Percentiles rank a stretch among this genome's conserved stretches.
phyloP scores from a whole-genome alignment of 2,113 vertebrate species.

The Eupsittula cactorum region DNA sequence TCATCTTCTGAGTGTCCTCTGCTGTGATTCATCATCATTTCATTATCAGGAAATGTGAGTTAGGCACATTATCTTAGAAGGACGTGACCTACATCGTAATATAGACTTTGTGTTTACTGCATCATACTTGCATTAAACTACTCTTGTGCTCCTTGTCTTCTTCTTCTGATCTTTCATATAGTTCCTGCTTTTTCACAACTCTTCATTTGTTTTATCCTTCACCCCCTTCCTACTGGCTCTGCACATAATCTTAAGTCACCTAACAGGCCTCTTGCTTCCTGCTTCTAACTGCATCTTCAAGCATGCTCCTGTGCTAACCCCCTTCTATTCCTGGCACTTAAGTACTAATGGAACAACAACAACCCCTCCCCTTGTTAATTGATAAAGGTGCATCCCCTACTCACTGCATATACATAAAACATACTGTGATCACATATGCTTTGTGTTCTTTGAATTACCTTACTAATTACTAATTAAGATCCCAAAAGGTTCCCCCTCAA shows the following conservation, averaged over 20 bases:
- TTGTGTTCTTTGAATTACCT: background rate
- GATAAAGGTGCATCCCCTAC: background rate
- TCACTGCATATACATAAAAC: background rate
- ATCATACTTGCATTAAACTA: background rate
- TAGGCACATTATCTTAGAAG: conserved; percentile 2
- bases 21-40: conserved; percentile 52
- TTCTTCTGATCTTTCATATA: conserved; percentile 18
- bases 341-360: background rate
- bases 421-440: background rate
- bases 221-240: background rate
- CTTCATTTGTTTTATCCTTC: background rate
- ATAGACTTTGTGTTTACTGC: conserved; percentile 4
- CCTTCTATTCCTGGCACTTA: background rate
- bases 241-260: background rate
- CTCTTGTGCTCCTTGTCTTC: background rate
- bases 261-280: background rate
- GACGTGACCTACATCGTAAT: conserved; percentile 44
- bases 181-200: background rate
- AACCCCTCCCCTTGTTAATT: background rate
- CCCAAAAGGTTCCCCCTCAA: background rate
- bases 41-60: conserved; percentile 42
- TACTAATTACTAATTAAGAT: background rate
- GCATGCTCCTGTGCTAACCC: background rate
- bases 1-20: conserved; percentile 35
- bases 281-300: background rate